Evolutionary conservation across 2,113 vertebrate genomes (phyloP).

Genomic region (Chloropsis hardwickii): DNA sequence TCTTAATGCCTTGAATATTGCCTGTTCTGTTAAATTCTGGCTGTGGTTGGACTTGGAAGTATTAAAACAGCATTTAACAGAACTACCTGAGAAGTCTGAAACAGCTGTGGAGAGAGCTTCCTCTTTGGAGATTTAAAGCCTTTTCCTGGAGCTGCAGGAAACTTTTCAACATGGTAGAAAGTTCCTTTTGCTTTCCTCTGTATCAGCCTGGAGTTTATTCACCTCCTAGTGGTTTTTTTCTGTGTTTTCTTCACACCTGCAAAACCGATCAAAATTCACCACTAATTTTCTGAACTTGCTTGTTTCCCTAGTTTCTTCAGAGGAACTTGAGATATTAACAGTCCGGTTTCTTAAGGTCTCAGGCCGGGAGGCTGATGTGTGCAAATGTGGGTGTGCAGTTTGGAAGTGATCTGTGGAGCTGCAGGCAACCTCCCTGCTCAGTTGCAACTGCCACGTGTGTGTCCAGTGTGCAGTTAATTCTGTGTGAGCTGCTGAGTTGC

Average conservation of each 20-base stretch:
- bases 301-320: background rate
- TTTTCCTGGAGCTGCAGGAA: constrained; percentile 3
- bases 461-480: background rate
- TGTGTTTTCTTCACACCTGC: background rate
- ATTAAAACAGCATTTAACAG: background rate
- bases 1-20: background rate
- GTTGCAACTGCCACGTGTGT: fast-evolving
- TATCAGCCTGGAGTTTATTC: background rate
- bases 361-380: background rate
- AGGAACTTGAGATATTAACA: background rate
- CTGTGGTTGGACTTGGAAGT: background rate
- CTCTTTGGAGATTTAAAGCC: constrained; percentile 5
- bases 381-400: background rate
- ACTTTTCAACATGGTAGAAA: background rate
- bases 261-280: background rate
- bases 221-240: background rate
- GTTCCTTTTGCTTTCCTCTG: background rate
- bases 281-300: background rate
- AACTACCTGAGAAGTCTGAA: background rate
- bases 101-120: background rate
- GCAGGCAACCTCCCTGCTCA: background rate
- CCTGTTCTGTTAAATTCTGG: background rate
- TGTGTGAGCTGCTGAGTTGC: background rate
- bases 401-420: background rate
- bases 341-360: background rate